Percentiles rank a stretch among this genome's conserved stretches.
Evolutionary conservation across 2,888 invertebrate species (phyloP).

Genomic region (Heliconius ethilla): DNA sequence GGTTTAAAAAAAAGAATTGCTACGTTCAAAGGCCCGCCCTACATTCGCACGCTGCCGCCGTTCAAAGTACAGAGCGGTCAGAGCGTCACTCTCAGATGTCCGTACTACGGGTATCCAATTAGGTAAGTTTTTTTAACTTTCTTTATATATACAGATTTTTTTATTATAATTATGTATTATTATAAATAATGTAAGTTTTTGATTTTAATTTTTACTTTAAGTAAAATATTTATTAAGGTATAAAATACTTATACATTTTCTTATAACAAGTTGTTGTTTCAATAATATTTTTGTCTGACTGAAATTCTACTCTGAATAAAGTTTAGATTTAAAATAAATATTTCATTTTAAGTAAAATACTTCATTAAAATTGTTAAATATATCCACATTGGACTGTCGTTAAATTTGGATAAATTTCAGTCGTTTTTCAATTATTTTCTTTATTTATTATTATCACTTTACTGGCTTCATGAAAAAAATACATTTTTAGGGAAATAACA

Average conservation of each 20-base stretch:
- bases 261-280: too few species aligned
- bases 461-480: not conserved
- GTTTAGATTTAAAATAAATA: too few species aligned
- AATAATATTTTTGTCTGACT: too few species aligned
- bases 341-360: too few species aligned
- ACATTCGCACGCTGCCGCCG: slow-evolving; percentile 88
- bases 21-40: slow-evolving; percentile 84
- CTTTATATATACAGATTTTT: not conserved
- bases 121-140: slow-evolving; percentile 60
- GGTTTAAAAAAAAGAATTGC: slow-evolving; percentile 36
- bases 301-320: too few species aligned
- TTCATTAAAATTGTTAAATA: too few species aligned
- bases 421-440: not conserved
- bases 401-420: too few species aligned
- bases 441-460: not conserved
- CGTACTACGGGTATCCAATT: slow-evolving; percentile 93
- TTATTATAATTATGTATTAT: not conserved
- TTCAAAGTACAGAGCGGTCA: slow-evolving; percentile 91
- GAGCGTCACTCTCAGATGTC: slow-evolving; percentile 88
- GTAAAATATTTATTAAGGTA: too few species aligned
- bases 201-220: too few species aligned
- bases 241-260: too few species aligned
- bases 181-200: not conserved
- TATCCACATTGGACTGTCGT: too few species aligned
- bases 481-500: slow-evolving; percentile 69